A percentile compares a stretch with the other conserved stretches of the same genome.
Conservation (phyloP, 1,140 invertebrate genomes). For the Conopomorpha cramerella region DNA sequence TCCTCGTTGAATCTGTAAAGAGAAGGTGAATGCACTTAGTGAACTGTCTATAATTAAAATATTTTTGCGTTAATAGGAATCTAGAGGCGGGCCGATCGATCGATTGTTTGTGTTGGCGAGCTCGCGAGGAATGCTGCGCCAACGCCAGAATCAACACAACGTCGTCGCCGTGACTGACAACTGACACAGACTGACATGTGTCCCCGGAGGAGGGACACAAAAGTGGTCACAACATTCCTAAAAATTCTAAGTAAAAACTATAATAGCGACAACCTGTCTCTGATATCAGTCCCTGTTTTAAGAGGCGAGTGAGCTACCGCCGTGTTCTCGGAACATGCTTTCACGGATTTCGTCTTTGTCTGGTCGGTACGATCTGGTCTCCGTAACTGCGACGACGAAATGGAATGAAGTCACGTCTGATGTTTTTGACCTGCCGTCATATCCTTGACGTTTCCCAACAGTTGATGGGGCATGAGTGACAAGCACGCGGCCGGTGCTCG, state of each 20-base stretch:
- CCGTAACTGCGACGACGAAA: conserved; percentile 36
- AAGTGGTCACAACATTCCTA: conserved; percentile 38
- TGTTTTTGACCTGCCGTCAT: conserved; percentile 52
- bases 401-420: conserved; percentile 42
- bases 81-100: conserved; percentile 15
- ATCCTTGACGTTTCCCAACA: conserved; percentile 47
- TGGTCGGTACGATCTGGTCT: conserved; percentile 21
- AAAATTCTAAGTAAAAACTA: conserved; percentile 41
- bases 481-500: conserved; percentile 22
- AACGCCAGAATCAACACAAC: conserved; percentile 21
- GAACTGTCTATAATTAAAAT: conserved; percentile 29
- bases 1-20: conserved; percentile 50
- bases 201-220: conserved; percentile 30
- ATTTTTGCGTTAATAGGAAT: conserved; percentile 21
- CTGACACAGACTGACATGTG: conserved; percentile 33
- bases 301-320: conserved; percentile 21
- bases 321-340: conserved; percentile 25
- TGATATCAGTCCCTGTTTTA: conserved; percentile 26
- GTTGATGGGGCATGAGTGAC: conserved; percentile 61
- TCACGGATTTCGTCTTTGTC: conserved; percentile 35
- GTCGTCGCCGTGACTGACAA: conserved; percentile 16
- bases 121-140: too few species aligned
- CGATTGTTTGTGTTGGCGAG: conserved; percentile 36
- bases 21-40: conserved; percentile 38
- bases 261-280: conserved; percentile 49